Conservation (phyloP, 2,113 vertebrate genomes). For the Ondatra zibethicus region DNA sequence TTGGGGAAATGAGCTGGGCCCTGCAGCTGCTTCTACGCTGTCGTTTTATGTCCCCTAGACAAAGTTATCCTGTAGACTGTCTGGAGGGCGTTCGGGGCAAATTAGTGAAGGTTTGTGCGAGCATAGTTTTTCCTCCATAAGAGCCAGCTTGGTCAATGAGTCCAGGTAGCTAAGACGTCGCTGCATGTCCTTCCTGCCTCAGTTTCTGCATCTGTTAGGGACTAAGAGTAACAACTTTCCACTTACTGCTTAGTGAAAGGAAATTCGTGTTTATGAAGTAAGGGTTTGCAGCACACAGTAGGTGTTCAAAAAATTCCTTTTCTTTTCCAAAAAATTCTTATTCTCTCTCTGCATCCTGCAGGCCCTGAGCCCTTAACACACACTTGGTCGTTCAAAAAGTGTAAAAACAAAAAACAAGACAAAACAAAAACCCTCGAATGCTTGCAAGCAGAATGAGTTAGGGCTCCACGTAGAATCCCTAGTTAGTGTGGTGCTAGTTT, state of each 20-base stretch:
- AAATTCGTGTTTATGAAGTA: not conserved
- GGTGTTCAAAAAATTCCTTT: not conserved
- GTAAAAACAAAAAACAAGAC: not conserved
- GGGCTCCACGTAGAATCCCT: too few relatives aligned
- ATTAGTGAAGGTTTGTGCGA: not conserved
- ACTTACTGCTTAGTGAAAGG: not conserved
- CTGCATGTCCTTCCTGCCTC: not conserved
- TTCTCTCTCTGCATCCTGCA: not conserved
- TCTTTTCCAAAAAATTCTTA: too few relatives aligned
- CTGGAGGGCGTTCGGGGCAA: not conserved
- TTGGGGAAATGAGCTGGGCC: not conserved
- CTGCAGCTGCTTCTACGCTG: not conserved
- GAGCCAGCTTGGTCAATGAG: not conserved
- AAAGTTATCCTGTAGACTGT: not conserved
- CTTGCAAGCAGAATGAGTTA: not conserved
- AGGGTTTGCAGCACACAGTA: not conserved
- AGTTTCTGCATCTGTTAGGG: conserved; percentile 40
- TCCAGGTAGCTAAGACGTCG: not conserved
- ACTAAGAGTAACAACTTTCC: not conserved
- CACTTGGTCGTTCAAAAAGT: not conserved
- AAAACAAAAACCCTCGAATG: not conserved
- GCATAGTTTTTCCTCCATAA: not conserved
- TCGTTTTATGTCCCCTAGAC: not conserved
- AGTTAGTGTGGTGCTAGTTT: not conserved
- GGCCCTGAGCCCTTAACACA: not conserved